Base-by-base conservation (phyloP, 2,113 vertebrate genomes). In the Xerus inauris region DNA sequence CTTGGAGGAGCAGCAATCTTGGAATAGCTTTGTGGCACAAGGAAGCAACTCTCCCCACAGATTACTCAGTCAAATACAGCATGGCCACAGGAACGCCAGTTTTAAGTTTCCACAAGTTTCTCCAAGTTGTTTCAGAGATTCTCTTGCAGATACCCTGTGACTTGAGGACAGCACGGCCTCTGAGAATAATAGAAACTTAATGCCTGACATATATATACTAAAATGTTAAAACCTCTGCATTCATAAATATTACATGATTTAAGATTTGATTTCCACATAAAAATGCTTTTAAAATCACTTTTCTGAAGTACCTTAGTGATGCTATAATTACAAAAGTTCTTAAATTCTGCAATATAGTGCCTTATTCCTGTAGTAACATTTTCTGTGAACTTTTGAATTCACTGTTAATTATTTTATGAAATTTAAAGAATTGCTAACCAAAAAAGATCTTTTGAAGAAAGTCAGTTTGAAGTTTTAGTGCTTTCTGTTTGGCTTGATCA, bases 241-340 rank as follows among this genome's bases (percentile, higher is more conserved):
- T 89, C 1, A 45, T 75, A 75, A 81, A 42, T 54, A 81, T 62
- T 4, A 79, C 5, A 12, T 81, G 40, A 75, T 59, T 89, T 81
- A 49, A 79, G n/a, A 79, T 71, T 88, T 54, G 30, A 85, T 64
- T 57, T 54, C 40, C 40, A 72, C 19, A 82, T 71, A 64, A 85
- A 16, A 88, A 65, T 81, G 57, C 32, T 32, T 89, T 24, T 59
- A 96, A 92, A n/a, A 24, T 59, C 30, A 67, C 69, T 84, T 86
- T 81, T 89, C 83, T 87, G 64, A 47, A 89, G 0, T 75, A 87
- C 38, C 8, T 45, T 76, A 72, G 49, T 85, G 83, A 67, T 65
- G n/a, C 47, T 72, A n/a, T 96, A 77, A 87, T 86, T 87, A 62
- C 17, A 76, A 93, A 85, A 73, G 4, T 54, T 96, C 59, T 77